Evolutionary conservation across 1,140 invertebrate genomes (phyloP).

Genomic region (Vanessa tameamea): DNA sequence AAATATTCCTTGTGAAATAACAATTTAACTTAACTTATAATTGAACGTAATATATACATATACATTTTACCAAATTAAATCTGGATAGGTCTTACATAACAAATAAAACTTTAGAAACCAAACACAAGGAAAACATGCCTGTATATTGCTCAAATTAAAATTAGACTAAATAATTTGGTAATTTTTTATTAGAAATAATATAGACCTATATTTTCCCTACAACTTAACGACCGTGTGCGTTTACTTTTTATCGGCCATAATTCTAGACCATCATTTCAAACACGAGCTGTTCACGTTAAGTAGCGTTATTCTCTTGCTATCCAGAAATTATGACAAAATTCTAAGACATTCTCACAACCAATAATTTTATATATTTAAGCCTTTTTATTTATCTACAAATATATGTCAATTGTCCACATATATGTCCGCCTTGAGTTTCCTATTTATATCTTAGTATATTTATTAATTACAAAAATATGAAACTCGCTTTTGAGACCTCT

Average conservation of each 20-base stretch:
- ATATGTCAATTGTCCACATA: too few species aligned
- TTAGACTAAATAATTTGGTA: neutral
- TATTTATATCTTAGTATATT: too few species aligned
- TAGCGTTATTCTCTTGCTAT: constrained; percentile 17
- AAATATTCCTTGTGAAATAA: too few species aligned
- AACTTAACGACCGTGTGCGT: constrained; percentile 27
- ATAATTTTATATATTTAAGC: neutral
- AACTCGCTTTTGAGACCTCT: too few species aligned
- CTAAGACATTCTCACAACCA: neutral
- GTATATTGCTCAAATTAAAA: neutral
- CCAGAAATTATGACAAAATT: constrained; percentile 2
- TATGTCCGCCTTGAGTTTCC: too few species aligned
- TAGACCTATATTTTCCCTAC: constrained; percentile 15
- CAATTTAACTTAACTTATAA: too few species aligned
- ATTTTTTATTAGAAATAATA: neutral
- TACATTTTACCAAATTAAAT: too few species aligned
- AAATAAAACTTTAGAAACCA: too few species aligned
- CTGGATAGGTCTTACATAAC: too few species aligned
- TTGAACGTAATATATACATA: too few species aligned
- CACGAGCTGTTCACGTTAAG: constrained; percentile 29
- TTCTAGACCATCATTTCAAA: constrained; percentile 36
- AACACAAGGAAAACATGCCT: neutral
- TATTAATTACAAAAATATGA: too few species aligned
- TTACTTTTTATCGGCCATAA: constrained; percentile 53
- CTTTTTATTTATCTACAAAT: too few species aligned